Evolutionary conservation across 2,888 invertebrate genomes (phyloP).

Genomic region (Drosophila kambysellisi): DNA sequence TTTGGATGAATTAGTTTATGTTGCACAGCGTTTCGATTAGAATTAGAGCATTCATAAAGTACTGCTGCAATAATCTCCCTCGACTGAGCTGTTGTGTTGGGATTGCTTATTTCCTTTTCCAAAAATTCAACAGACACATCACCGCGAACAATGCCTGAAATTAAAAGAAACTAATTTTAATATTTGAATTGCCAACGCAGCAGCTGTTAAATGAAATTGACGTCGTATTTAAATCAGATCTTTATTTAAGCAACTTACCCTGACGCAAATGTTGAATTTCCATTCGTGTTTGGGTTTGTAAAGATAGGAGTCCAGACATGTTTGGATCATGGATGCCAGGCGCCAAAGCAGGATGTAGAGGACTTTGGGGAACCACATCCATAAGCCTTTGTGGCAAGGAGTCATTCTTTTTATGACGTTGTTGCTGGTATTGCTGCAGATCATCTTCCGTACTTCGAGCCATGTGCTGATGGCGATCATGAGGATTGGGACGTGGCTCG

Average conservation of each 20-base stretch:
- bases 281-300: constrained; percentile 55
- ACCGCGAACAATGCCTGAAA: constrained; percentile 89
- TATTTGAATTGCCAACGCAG: not conserved
- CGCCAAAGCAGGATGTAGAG: constrained; percentile 24
- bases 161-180: not conserved
- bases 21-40: constrained; percentile 33
- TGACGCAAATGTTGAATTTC: constrained; percentile 89
- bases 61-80: constrained; percentile 76
- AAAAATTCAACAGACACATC: constrained; percentile 91
- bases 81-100: constrained; percentile 59
- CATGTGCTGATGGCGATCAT: constrained; percentile 29
- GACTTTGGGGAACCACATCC: constrained; percentile 33
- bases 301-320: constrained; percentile 13
- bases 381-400: constrained; percentile 18
- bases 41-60: constrained; percentile 61
- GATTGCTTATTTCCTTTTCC: constrained; percentile 91
- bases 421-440: constrained; percentile 60
- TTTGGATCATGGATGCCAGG: constrained; percentile 36
- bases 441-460: constrained; percentile 44
- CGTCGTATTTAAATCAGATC: not conserved
- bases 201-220: not conserved
- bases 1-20: constrained; percentile 32
- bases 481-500: constrained; percentile 3
- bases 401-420: constrained; percentile 42
- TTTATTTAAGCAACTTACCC: constrained; percentile 85